These are phyloP conservation scores for Petrocephalus microphthalmus DNA, from an alignment of 2,113 vertebrate genomes.

Conservation along the genomic window DNA sequence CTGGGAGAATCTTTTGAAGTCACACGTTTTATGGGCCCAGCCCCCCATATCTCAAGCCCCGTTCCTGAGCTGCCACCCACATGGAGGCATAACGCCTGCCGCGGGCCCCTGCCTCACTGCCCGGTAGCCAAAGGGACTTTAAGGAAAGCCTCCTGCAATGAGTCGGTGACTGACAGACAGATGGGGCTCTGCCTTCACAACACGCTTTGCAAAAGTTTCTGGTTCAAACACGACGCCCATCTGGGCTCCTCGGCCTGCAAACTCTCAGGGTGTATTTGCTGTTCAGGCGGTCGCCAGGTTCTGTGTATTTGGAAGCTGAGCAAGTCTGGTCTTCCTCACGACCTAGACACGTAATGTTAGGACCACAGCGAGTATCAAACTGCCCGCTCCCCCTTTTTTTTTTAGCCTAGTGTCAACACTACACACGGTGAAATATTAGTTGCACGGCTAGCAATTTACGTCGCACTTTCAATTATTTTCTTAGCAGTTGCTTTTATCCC, in stretches of 20 bases:
- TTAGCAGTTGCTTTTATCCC: neutral
- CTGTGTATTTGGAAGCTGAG: neutral
- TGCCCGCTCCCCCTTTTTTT: neutral
- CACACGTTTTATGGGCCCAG: neutral
- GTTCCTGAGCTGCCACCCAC: neutral
- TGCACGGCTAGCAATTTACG: neutral
- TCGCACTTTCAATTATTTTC: neutral
- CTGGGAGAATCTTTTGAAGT: slow-evolving; percentile 2
- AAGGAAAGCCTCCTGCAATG: neutral
- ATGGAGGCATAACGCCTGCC: neutral
- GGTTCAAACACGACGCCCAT: neutral
- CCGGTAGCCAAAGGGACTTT: neutral
- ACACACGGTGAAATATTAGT: neutral
- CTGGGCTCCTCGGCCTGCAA: neutral
- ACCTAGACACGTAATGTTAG: neutral
- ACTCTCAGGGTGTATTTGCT: neutral
- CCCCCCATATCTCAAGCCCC: neutral
- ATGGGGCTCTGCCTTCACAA: neutral
- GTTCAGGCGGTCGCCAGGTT: neutral
- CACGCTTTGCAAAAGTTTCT: neutral
- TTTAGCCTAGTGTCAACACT: neutral
- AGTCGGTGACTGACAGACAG: neutral
- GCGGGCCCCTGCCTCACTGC: neutral
- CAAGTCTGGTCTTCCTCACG: neutral
- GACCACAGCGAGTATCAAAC: neutral